Percentiles rank a stretch among this genome's conserved stretches.
Evolutionary conservation across 2,797 vertebrate genomes (phyloP).

Genomic region (Phrynocephalus guinanensis): DNA sequence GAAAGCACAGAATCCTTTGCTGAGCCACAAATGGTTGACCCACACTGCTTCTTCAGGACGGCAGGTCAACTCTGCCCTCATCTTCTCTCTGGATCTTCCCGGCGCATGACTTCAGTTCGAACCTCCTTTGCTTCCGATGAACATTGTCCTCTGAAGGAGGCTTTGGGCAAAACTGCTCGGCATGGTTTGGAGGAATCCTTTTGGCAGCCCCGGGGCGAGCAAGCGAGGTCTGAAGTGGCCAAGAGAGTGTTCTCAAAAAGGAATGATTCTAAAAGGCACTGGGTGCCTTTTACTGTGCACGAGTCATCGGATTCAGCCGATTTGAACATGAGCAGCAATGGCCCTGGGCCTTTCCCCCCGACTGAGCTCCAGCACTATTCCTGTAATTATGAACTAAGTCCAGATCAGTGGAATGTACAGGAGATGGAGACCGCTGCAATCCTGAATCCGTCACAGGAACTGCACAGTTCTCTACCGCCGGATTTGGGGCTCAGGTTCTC

Average conservation of each 20-base stretch:
- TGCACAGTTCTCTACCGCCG: neutral
- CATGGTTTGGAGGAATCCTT: neutral
- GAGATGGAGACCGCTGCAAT: neutral
- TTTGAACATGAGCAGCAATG: neutral
- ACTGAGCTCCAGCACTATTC: neutral
- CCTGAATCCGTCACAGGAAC: neutral
- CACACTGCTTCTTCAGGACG: neutral
- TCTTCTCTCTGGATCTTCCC: neutral
- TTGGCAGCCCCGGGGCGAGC: neutral
- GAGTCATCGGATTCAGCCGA: neutral
- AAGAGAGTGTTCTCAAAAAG: neutral
- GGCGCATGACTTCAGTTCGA: neutral
- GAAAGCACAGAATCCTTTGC: neutral
- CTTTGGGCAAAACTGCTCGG: neutral
- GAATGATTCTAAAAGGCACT: neutral
- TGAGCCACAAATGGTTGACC: rapidly evolving
- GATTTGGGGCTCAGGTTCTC: neutral
- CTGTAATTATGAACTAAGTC: neutral
- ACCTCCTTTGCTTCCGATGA: neutral
- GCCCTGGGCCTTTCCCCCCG: neutral
- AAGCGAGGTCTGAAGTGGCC: neutral
- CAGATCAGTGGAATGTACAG: neutral
- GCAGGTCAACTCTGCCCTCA: neutral
- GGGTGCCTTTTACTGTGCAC: neutral
- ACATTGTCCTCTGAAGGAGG: neutral